Evolutionary conservation across 2,888 invertebrate species (phyloP), one percentile per base, ranked within the genome.

Genomic region (Vanessa cardui): DNA sequence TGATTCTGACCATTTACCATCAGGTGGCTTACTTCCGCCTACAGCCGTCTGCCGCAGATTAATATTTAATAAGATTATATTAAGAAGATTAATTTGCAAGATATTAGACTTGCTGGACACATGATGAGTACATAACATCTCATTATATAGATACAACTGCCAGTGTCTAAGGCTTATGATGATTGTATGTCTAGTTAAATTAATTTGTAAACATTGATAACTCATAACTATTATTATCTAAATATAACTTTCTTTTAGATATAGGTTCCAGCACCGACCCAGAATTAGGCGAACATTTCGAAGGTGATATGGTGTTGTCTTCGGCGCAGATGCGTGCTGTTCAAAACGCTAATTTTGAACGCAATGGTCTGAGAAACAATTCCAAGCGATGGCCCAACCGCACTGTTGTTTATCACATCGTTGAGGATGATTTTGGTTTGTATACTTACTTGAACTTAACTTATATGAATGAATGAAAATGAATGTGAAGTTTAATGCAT

Each of bases 251-350:
- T 26, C 31, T 49, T 46, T 31, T 59, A 8, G 46, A 50, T 58
- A 0, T 63, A 70, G 71, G 20, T 64, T 62, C 58, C 47, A 71
- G 61, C 63, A 33, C 68, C 59, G 74, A 71, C 70, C 83, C 78
- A 47, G 91, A 92, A 75, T 79, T 86, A 16, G 93, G 93, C 20
- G 83, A 88, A 8, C 78, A 89, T 68, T 93, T 93, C 71, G 93
- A 94, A 78, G 93, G 94, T 3, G 94, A 94, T 67, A 93, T 94
- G 83, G 6, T 93, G 60, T 72, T 93, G 63, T 84, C 84, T 8
- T 69, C 77, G 12, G 64, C 68, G 21, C 92, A 93, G 73, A 77
- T 75, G 66, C 68, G 76, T 64, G 87, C 83, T 0, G 77, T 89
- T 8, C 74, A 73, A 1, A 73, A 78, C 2, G 87, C 86, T 0